Evolutionary conservation across 2,888 invertebrate genomes (phyloP), one percentile per base, ranked within the genome.

Genomic region (Leucophenga maculata): DNA sequence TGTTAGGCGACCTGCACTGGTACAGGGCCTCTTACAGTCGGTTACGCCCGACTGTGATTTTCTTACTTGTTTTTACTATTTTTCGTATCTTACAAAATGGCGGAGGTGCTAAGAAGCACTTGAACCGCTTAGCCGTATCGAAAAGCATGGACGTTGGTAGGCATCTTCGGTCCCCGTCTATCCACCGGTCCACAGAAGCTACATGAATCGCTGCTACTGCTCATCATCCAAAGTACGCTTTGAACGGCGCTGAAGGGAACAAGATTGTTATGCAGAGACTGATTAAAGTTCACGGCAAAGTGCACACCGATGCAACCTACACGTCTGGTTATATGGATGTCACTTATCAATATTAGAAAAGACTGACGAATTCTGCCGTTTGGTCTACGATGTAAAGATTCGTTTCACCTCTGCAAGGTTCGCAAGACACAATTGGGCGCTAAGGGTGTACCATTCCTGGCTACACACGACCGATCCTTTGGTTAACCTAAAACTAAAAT

Each of bases 271-370:
- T 97, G 94, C 99, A 99, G 90, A 93, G 99, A 71, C 91, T 98
- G 71, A 97, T 99, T 87, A 98, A 98, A 90, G 97, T 99, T 75
- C 99, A 99, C 88, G 98, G 97, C 77, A 98, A 98, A 92, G 95
- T 99, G 68, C 93, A 99, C 84, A 99, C 98, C 26, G 99, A 99
- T 86, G 94, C 96, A 73, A 98, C 97, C 82, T 99, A 95, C 89
- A 99, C 99, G 68, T 94, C 98, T 86, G 99, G 99, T 72, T 99
- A 97, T 88, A 99, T 99, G 99, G 99, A 98, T 98, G n/a, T n/a
- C n/a, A n/a, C n/a, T n/a, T n/a, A n/a, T n/a, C n/a, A n/a, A 94
- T 95, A 71, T 99, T 99, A 90, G 98, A 99, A 86, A 98, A 97
- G 90, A 99, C 99, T 73, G 95, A 95, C 83, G 99, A 99, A 90